Evolutionary conservation across 2,113 vertebrate genomes (phyloP), one percentile per base, ranked within the genome.

Genomic region (Cariama cristata): DNA sequence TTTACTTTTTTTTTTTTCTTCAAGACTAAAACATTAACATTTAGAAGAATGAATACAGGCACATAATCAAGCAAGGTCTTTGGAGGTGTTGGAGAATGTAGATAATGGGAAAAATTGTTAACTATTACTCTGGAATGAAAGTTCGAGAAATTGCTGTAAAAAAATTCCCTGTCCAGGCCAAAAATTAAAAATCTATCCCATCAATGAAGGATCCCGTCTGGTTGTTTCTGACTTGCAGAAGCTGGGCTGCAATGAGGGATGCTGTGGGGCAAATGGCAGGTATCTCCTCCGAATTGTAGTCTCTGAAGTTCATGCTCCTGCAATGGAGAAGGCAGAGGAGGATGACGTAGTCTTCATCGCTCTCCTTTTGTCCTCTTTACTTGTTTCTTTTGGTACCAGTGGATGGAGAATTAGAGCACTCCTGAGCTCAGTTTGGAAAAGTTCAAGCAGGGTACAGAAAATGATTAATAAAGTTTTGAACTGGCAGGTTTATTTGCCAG

Each of bases 401-500:
- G 74, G 66, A 63, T 33, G 71, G 62, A 94, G 91, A 64, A 86
- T 82, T 40, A 18, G 74, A 94, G 62, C 38, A 56, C 73, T 77
- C 74, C 23, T 2, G 89, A 88, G 89, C 52, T 94, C 85, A 73
- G 62, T 2, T 80, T 90, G 87, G 84, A 91, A 88, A 95, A 95
- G 96, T 96, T 96, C 95, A 97, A 68, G 45, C 50, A 96, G 86
- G 91, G 95, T 95, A 68, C 94, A 96, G 62, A 92, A 76, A 76
- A 82, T 89, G 94, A 94, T 97, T 95, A 94, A 96, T 91, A 93
- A 91, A 97, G 69, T 76, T 96, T 84, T 18, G 77, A 62, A 84
- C 84, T 96, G 95, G 94, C 94, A 96, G 95, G 84, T 96, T 97
- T 97, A 94, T 97, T 95, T 97, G 95, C 91, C 94, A 95, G 96